Evolutionary conservation across 2,113 vertebrate genomes (phyloP).

Genomic region (Cynopterus brachyotis): DNA sequence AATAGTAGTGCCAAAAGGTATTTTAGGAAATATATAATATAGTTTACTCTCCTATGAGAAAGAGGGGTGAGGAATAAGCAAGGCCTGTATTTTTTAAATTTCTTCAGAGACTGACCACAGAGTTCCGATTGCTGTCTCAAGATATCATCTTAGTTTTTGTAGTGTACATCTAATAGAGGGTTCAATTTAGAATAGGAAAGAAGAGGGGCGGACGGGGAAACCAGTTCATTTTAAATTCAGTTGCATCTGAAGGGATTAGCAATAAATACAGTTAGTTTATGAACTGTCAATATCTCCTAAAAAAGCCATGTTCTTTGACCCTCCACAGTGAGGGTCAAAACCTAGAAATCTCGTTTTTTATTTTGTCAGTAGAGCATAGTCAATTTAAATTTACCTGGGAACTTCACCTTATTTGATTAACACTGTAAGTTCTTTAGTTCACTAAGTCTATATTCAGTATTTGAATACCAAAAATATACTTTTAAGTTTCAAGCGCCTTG

Average conservation of each 20-base stretch:
- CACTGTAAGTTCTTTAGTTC: background rate
- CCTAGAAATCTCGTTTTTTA: background rate
- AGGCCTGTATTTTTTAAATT: background rate
- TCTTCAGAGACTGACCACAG: background rate
- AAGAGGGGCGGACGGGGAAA: background rate
- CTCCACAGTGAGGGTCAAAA: background rate
- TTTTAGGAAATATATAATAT: background rate
- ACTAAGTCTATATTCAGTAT: background rate
- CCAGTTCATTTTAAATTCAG: background rate
- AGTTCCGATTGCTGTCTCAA: background rate
- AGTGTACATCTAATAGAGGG: background rate
- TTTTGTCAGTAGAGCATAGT: background rate
- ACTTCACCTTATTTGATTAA: background rate
- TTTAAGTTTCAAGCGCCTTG: background rate
- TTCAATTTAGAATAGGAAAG: background rate
- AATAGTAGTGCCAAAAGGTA: background rate
- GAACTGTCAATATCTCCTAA: background rate
- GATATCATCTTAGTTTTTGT: background rate
- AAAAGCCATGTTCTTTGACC: background rate
- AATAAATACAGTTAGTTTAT: conserved; percentile 3
- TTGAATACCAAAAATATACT: background rate
- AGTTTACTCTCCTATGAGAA: background rate
- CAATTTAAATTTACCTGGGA: background rate
- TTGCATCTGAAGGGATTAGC: background rate
- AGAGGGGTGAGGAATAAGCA: background rate